These are phyloP conservation scores for Brevimyrus niger DNA, from an alignment of 2,113 vertebrate genomes.

Conservation along the genomic window DNA sequence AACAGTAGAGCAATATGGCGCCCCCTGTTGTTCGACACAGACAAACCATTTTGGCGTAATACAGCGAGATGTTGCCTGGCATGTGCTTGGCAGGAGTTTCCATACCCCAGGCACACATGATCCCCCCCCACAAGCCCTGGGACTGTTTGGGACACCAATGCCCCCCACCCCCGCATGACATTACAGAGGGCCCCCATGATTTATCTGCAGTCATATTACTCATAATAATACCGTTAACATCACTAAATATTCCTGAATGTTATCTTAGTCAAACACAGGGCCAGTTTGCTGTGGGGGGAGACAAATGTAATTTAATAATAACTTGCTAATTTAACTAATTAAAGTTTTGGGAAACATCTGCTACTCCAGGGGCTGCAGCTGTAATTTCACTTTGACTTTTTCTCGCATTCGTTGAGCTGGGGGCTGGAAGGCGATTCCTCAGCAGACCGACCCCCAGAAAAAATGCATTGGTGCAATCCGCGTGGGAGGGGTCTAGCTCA, in stretches of 20 bases:
- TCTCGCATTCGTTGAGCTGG: neutral
- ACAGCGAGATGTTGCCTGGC: conserved; percentile 26
- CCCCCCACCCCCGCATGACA: neutral
- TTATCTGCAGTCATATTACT: neutral
- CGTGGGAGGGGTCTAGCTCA: neutral
- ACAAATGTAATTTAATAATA: neutral
- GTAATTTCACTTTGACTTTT: neutral
- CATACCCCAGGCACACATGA: neutral
- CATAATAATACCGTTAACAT: conserved; percentile 5
- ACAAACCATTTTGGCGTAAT: conserved; percentile 47
- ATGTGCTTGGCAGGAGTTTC: conserved; percentile 44
- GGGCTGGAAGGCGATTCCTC: neutral
- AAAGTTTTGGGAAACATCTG: neutral
- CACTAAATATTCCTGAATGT: neutral
- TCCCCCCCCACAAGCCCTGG: neutral
- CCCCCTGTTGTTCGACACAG: conserved; percentile 52
- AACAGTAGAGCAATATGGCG: conserved; percentile 38
- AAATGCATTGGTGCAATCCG: neutral
- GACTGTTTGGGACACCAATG: neutral
- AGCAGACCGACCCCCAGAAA: neutral
- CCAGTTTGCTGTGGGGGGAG: neutral
- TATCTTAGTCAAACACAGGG: neutral
- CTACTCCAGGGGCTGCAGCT: neutral
- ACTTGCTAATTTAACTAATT: neutral
- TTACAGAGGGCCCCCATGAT: neutral